Evolutionary conservation across 2,113 vertebrate genomes (phyloP), one percentile per base, ranked within the genome.

Genomic region (Colossoma macropomum): DNA sequence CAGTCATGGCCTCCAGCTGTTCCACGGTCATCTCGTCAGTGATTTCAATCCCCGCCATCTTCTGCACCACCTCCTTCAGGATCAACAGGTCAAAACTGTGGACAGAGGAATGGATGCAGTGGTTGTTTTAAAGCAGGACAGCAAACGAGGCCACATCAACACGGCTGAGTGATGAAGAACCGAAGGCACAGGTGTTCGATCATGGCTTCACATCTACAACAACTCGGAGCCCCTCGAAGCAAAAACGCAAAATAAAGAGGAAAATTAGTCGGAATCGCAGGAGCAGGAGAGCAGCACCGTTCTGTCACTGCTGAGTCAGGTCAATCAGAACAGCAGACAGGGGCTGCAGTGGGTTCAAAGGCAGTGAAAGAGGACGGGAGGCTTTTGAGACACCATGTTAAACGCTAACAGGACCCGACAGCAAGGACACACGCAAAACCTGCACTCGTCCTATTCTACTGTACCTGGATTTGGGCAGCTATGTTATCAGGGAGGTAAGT

Each of bases 31-130:
- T 99, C 92, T 99, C 98, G 81, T 99, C 97, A 19, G 98, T 99
- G 89, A 99, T 98, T 94, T 99, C 98, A 79, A 99, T 99, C 70
- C 98, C 98, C 2, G 98, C 98, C 97, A 99, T 99, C 93, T 99
- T 99, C 92, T 99, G 98, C 74, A 99, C 97, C 54, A 99, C 98
- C 88, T 99, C 98, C 93, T 99, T 99, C 84, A 99, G 94, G 93
- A 99, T 99, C 84, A 99, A 92, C 89, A 99, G 92, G 92, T 99
- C 98, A 94, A 99, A 99, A 91, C 98, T 99, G 92, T 82, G 88
- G 54, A 54, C 50, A 86, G 81, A 86, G 70, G 77, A 88, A 69
- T 23, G 6, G 4, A 77, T 59, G 41, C 41, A 45, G 41, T 45
- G 5, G 10, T 62, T 0, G n/a, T 11, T 25, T 62, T 62, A 25